These are phyloP conservation scores for Pelodiscus sinensis DNA, from an alignment of 2,113 vertebrate species.

Conservation along the genomic window DNA sequence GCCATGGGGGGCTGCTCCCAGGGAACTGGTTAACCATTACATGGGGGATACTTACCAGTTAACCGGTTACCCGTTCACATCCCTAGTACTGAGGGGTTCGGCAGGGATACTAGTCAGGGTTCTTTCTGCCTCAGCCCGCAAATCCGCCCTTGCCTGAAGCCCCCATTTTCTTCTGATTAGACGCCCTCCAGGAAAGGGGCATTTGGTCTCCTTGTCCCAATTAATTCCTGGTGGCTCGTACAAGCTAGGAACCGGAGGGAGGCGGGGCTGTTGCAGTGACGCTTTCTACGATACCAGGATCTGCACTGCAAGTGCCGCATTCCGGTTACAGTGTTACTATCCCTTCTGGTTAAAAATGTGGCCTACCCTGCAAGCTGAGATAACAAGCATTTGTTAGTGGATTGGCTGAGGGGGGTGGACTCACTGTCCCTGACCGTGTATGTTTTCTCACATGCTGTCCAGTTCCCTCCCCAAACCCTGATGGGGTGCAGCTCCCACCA, in stretches of 20 bases:
- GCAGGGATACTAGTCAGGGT: neutral
- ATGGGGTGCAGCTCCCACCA: neutral
- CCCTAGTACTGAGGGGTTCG: neutral
- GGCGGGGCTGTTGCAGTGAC: neutral
- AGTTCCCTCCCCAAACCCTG: neutral
- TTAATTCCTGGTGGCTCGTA: neutral
- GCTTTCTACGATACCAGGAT: no score
- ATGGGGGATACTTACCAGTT: no score
- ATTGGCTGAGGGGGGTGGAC: no score
- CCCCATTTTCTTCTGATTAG: neutral
- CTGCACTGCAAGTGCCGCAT: neutral
- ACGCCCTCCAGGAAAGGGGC: neutral
- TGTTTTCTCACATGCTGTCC: rapidly evolving
- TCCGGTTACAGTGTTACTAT: neutral
- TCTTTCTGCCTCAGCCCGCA: neutral
- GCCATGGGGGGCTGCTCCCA: no score
- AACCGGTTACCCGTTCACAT: no score
- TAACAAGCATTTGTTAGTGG: neutral
- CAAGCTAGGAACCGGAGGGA: neutral
- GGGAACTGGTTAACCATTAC: no score
- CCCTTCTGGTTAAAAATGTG: neutral
- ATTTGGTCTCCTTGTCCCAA: neutral
- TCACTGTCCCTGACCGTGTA: neutral
- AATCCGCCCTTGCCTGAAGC: neutral
- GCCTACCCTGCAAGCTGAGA: neutral